These are phyloP conservation scores for Ceuthmochares aereus DNA, from an alignment of 2,113 vertebrate species.

Conservation along the genomic window DNA sequence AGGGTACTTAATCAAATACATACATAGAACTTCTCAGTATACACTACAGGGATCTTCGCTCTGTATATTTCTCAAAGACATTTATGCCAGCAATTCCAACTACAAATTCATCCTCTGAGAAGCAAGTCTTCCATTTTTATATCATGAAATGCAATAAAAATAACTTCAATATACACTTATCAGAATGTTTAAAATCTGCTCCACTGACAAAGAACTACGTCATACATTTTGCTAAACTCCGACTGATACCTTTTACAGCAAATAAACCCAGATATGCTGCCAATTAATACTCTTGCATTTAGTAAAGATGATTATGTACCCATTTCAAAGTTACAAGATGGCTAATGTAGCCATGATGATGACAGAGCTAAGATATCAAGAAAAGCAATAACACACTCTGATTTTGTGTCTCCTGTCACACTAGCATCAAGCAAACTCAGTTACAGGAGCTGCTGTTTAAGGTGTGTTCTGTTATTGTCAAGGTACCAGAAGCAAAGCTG, in stretches of 20 bases:
- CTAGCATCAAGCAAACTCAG: background rate
- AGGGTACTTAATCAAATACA: background rate
- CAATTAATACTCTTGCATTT: background rate
- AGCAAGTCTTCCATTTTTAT: background rate
- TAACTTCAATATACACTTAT: background rate
- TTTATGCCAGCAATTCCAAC: background rate
- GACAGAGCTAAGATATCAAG: background rate
- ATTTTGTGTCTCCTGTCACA: background rate
- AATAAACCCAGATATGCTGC: background rate
- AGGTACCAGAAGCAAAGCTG: rapidly evolving
- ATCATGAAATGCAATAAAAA: background rate
- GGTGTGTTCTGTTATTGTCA: background rate
- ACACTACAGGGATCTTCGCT: background rate
- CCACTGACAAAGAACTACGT: background rate
- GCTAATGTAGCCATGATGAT: background rate
- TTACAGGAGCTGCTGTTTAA: background rate
- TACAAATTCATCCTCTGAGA: background rate
- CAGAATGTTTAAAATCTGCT: background rate
- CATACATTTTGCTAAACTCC: background rate
- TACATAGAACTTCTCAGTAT: background rate
- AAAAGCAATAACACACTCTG: background rate
- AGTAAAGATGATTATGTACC: background rate
- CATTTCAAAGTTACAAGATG: background rate
- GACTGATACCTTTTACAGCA: background rate
- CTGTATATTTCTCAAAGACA: background rate